phyloP scores from a whole-genome alignment of 2,888 invertebrate species.

The Schizaphis graminum region DNA sequence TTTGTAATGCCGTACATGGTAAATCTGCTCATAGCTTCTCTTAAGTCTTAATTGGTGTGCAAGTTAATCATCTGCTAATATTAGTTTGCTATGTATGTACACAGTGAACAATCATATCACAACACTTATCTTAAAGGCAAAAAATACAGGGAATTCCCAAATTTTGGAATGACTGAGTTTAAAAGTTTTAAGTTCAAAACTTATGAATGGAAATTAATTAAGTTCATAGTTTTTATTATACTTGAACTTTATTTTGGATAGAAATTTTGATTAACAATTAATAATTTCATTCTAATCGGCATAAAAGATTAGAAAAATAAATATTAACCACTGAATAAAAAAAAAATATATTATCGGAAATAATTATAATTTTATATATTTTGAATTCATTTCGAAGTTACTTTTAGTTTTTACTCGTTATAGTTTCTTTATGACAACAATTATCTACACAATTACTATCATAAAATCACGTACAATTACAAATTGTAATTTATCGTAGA shows the following conservation, averaged over 20 bases:
- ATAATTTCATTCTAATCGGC: neutral
- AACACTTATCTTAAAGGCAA: neutral
- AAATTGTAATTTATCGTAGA: neutral
- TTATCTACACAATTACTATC: neutral
- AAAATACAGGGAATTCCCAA: neutral
- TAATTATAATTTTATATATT: neutral
- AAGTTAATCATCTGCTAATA: neutral
- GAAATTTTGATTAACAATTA: neutral
- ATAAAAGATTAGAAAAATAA: neutral
- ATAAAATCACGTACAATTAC: neutral
- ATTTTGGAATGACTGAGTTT: neutral
- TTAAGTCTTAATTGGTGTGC: neutral
- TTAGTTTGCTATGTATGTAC: neutral
- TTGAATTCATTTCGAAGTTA: neutral
- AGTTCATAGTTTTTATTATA: neutral
- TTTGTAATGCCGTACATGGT: neutral
- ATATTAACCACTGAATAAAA: neutral
- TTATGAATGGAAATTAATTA: neutral
- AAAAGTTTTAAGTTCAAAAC: neutral
- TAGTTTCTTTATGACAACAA: too few species aligned
- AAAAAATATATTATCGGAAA: neutral
- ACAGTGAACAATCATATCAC: neutral
- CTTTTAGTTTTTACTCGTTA: neutral
- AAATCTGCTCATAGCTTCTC: neutral
- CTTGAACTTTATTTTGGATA: neutral